These are phyloP conservation scores for Mormyrops attenuatus DNA, from an alignment of 2,797 vertebrate genomes.

Conservation along the genomic window DNA sequence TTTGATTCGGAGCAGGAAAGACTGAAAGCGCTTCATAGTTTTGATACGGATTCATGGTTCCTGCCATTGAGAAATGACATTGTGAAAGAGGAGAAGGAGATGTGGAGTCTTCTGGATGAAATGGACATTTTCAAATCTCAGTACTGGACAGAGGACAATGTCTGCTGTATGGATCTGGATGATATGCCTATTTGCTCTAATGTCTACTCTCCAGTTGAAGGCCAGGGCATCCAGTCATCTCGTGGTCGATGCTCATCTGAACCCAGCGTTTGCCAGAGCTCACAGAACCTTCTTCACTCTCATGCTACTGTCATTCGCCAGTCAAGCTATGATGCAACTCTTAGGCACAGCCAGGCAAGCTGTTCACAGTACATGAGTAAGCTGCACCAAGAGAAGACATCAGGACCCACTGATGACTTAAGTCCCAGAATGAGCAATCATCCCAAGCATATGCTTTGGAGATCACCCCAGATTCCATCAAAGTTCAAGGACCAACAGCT, in stretches of 20 bases:
- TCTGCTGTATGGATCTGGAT: slow-evolving; percentile 52
- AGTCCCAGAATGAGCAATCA: slow-evolving; percentile 34
- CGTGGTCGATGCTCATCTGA: slow-evolving; percentile 59
- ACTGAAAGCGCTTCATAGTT: slow-evolving; percentile 28
- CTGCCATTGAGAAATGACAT: slow-evolving; percentile 40
- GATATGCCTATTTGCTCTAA: slow-evolving; percentile 44
- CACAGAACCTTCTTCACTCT: slow-evolving; percentile 34
- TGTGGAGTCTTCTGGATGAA: slow-evolving; percentile 55
- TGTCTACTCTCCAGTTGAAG: slow-evolving; percentile 38
- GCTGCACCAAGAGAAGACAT: slow-evolving; percentile 51
- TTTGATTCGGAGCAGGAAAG: slow-evolving; percentile 54
- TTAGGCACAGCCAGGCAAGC: slow-evolving; percentile 43
- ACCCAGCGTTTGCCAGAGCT: slow-evolving; percentile 58
- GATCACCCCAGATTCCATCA: slow-evolving; percentile 40
- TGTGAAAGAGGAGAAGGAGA: slow-evolving; percentile 42
- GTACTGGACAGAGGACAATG: slow-evolving; percentile 29
- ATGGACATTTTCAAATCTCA: slow-evolving; percentile 53
- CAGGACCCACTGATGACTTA: slow-evolving; percentile 44
- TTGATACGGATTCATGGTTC: slow-evolving; percentile 47
- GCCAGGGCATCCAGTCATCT: slow-evolving; percentile 39
- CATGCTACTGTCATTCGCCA: slow-evolving; percentile 59
- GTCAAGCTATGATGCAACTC: slow-evolving; percentile 61
- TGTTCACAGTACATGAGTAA: slow-evolving; percentile 52
- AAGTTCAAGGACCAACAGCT: slow-evolving; percentile 47
- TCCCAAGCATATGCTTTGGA: slow-evolving; percentile 43